phyloP scores from a whole-genome alignment of 1,140 invertebrate species.

The Apis dorsata region DNA sequence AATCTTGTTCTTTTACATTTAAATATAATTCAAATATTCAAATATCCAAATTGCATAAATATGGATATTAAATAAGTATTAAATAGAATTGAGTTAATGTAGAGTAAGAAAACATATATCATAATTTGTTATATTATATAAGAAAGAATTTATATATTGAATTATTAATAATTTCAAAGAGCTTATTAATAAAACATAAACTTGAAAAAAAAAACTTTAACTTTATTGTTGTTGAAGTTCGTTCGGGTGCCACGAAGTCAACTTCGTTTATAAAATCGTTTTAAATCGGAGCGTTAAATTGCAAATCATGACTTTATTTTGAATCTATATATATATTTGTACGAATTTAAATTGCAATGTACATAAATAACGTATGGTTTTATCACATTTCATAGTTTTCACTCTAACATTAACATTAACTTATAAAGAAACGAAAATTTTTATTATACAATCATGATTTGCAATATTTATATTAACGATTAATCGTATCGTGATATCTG shows the following conservation, averaged over 20 bases:
- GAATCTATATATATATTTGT: neutral
- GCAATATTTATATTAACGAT: neutral
- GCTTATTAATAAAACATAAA: conserved; percentile 17
- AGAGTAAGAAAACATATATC: neutral
- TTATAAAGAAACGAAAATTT: neutral
- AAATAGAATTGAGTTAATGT: conserved; percentile 5
- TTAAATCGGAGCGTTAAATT: neutral
- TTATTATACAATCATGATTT: neutral
- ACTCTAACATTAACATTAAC: neutral
- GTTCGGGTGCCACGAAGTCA: conserved; percentile 24
- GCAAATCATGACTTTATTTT: conserved; percentile 13
- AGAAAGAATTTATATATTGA: conserved; percentile 2
- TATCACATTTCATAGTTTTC: neutral
- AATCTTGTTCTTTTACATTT: neutral
- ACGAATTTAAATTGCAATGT: conserved; percentile 1
- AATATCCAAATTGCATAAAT: neutral
- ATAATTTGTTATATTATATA: conserved; percentile 31
- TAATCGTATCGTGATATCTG: neutral
- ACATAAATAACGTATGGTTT: neutral
- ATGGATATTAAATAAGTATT: no score
- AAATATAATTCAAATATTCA: neutral
- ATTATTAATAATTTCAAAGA: conserved; percentile 22
- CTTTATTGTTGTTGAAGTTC: neutral
- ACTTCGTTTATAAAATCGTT: neutral
- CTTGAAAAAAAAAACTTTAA: neutral